phyloP scores from a whole-genome alignment of 2,888 invertebrate genomes.

The Stegana nigrithorax region DNA sequence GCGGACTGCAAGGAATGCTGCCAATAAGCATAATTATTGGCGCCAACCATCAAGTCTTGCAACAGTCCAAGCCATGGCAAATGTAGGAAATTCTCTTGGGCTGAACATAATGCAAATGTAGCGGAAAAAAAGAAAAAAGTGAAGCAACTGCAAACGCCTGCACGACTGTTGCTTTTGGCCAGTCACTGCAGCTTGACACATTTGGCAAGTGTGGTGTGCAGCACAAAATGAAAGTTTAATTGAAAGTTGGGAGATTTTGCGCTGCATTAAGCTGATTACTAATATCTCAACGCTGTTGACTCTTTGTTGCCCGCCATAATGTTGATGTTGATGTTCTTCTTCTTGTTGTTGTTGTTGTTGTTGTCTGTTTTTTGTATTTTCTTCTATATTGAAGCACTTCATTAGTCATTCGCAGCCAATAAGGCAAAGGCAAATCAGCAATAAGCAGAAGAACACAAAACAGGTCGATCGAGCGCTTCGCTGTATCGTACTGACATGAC shows the following conservation, averaged over 20 bases:
- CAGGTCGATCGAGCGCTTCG: not conserved
- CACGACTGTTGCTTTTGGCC: not conserved
- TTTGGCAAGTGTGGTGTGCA: not conserved
- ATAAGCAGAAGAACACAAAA: not conserved
- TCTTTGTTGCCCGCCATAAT: no score
- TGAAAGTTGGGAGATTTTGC: no score
- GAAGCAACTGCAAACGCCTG: not conserved
- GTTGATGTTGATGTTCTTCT: no score
- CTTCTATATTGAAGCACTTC: conserved; percentile 10
- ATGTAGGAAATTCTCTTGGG: conserved; percentile 13
- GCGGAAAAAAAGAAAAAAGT: not conserved
- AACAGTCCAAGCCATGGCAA: not conserved
- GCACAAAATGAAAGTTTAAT: conserved; percentile 1
- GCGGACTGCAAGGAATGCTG: no score
- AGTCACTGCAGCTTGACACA: not conserved
- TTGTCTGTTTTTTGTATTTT: not conserved
- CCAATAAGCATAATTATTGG: conserved; percentile 13
- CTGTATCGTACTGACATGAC: conserved; percentile 36
- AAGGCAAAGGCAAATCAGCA: not conserved
- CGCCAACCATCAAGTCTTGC: not conserved
- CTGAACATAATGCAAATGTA: not conserved
- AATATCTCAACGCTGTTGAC: no score
- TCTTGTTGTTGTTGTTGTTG: no score
- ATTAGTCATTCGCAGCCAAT: conserved; percentile 15
- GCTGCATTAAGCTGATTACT: conserved; percentile 11